Conservation (phyloP, 2,113 vertebrate species). For the Dolichallabes microphthalmus region DNA sequence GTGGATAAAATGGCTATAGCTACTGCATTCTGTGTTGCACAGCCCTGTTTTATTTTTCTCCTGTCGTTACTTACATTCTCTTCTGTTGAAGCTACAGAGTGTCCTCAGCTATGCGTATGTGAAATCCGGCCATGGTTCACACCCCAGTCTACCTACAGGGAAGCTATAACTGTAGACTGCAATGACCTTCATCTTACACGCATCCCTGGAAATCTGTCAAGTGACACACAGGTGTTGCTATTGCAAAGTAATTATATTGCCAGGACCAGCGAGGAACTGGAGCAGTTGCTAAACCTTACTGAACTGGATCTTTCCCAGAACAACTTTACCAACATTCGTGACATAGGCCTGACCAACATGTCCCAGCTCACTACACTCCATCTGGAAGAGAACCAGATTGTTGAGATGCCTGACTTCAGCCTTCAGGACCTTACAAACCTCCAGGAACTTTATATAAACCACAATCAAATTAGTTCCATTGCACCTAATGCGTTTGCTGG, state of each 20-base stretch:
- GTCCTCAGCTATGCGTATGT: constrained; percentile 94
- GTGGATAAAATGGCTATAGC: constrained; percentile 77
- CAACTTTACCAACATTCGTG: constrained; percentile 89
- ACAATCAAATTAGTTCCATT: constrained; percentile 95
- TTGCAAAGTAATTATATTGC: constrained; percentile 97
- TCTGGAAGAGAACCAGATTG: constrained; percentile 94
- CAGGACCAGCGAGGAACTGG: constrained; percentile 85
- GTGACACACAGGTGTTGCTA: constrained; percentile 95
- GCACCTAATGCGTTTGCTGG: constrained; percentile 89
- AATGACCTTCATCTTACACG: constrained; percentile 94
- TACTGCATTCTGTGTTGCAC: constrained; percentile 60
- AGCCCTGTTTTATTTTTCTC: constrained; percentile 75
- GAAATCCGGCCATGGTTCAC: constrained; percentile 98
- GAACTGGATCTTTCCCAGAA: constrained; percentile 97
- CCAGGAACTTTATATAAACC: constrained; percentile 97
- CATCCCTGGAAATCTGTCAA: constrained; percentile 91
- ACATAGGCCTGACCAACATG: constrained; percentile 90
- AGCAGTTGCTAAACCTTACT: constrained; percentile 92
- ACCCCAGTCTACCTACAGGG: constrained; percentile 95
- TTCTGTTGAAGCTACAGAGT: constrained; percentile 79
- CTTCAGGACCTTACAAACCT: constrained; percentile 89
- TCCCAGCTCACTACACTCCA: constrained; percentile 94
- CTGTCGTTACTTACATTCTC: constrained; percentile 72
- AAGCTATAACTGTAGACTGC: constrained; percentile 96
- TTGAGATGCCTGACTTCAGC: constrained; percentile 90